Base-by-base conservation (phyloP, 1,140 invertebrate species). In the Frieseomelitta varia region DNA sequence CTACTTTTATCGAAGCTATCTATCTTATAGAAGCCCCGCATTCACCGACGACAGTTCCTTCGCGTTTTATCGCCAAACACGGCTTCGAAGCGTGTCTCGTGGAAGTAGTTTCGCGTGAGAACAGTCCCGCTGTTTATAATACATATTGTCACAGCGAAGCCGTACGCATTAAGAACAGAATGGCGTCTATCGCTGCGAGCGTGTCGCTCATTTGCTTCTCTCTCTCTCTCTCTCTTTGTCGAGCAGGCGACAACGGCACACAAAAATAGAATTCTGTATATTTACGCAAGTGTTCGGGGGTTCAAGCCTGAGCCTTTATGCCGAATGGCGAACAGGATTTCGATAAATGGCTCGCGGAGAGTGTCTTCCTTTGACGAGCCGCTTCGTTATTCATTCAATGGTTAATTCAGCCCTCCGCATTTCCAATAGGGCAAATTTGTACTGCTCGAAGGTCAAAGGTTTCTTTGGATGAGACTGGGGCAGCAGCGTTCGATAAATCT, bases 111-210 rank as follows among this genome's bases (percentile, higher is more conserved):
- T 15, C 68, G 10, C 17, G 58, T n/a, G n/a, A 0, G 15, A 47
- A n/a, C 61, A 15, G n/a, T 39, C 34, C 34, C 34, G 2, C 34
- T 39, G 34, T 39, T 39, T 39, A 39, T 39, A 39, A 39, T 39
- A 30, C 30, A 30, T 30, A 85, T 85, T 61, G 72, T 61, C 55
- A 51, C 63, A 39, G 53, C 30, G 79, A 81, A 81, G 79, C 53
- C 63, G 71, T 75, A 68, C 72, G 72, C 77, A 73, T 80, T 84
- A 24, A 24, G 11, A 56, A 19, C 63, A 14, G 14, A 65, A 68
- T 34, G 27, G 34, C 39, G 39, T 47, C 39, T 47, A 47, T 47
- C 10, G 39, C n/a, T 24, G 55, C 55, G 79, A 72, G 1, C 67
- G 2, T 21, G 56, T 34, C 47, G 27, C 47, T 27, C 71, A 24